Base-by-base conservation (phyloP, 2,888 invertebrate species). In the Napeogenes inachia region DNA sequence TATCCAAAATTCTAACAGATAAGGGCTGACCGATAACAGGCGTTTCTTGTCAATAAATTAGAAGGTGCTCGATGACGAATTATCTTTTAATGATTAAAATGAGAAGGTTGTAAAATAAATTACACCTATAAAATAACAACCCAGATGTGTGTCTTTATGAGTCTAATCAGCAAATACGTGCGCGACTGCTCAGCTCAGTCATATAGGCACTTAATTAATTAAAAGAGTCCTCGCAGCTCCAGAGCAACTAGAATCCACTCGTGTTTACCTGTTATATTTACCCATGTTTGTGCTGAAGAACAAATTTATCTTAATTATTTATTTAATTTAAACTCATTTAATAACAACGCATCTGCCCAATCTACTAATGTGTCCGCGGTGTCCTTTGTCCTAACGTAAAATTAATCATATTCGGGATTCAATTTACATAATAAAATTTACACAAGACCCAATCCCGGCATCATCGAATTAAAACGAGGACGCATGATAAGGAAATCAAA, bases 211-310 rank as follows among this genome's bases (percentile, higher is more conserved):
- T 85, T 86, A 86, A 85, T 84, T 88, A 87, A 88, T 87, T 87
- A 84, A 87, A 87, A 87, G 86, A 82, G 86, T 87, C 74, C 81
- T 81, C 76, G 71, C 74, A 70, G 70, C 71, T 74, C 65, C 60
- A 69, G 71, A 75, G 67, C 73, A 75, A 77, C 74, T 80, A 69
- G 70, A 69, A 69, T 68, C 74, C 69, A 73, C 75, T 70, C 69
- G 75, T 75, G 80, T 85, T 87, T 86, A 85, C 85, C 83, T 84
- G 81, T 66, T 21, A 21, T 21, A 1, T 21, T 21, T 21, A 75
- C 77, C 76, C 73, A 76, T 83, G 84, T 87, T 85, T 85, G 80
- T 74, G 74, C 75, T 87, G 87, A 87, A 84, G 84, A 87, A 87
- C 80, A 78, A 77, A 78, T 81, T 80, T 74, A 76, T 82, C 75